phyloP scores from a whole-genome alignment of 2,797 vertebrate species.

The Myripristis murdjan region DNA sequence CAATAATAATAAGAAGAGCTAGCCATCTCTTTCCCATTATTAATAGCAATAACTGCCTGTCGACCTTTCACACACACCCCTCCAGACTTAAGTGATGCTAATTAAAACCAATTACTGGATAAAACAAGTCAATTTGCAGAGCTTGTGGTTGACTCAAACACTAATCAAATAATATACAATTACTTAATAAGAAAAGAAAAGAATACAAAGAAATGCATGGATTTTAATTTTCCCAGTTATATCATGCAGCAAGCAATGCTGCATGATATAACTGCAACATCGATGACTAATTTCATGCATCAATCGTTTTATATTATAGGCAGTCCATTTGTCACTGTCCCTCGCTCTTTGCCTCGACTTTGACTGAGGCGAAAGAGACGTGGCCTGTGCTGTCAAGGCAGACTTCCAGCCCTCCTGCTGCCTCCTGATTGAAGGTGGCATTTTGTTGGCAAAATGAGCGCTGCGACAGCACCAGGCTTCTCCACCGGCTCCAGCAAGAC shows the following conservation, averaged over 20 bases:
- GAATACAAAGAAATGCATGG: background rate
- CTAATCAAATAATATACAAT: background rate
- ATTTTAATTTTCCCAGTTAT: slow-evolving; percentile 32
- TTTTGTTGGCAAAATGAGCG: slow-evolving; percentile 56
- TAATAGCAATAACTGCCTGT: background rate
- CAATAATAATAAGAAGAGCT: background rate
- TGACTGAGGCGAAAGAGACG: slow-evolving; percentile 13
- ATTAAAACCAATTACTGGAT: slow-evolving; percentile 21
- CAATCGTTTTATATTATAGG: slow-evolving; percentile 27
- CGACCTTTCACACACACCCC: background rate
- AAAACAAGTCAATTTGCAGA: slow-evolving; percentile 17
- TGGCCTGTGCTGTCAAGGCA: slow-evolving; percentile 10
- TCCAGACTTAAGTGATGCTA: slow-evolving; percentile 18
- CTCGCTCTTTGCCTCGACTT: slow-evolving; percentile 11
- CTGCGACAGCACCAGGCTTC: slow-evolving; percentile 30
- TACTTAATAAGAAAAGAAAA: no score
- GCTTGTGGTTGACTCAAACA: background rate
- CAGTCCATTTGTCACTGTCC: slow-evolving; percentile 35
- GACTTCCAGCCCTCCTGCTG: slow-evolving; percentile 11
- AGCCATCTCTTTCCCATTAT: no score
- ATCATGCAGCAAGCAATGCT: slow-evolving; percentile 24
- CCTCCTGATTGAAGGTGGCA: slow-evolving; percentile 59
- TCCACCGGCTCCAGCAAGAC: slow-evolving; percentile 54
- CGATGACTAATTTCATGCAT: slow-evolving; percentile 40
- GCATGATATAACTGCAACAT: slow-evolving; percentile 11